Evolutionary conservation across 2,797 vertebrate species (phyloP).

Genomic region (Syncerus caffer): DNA sequence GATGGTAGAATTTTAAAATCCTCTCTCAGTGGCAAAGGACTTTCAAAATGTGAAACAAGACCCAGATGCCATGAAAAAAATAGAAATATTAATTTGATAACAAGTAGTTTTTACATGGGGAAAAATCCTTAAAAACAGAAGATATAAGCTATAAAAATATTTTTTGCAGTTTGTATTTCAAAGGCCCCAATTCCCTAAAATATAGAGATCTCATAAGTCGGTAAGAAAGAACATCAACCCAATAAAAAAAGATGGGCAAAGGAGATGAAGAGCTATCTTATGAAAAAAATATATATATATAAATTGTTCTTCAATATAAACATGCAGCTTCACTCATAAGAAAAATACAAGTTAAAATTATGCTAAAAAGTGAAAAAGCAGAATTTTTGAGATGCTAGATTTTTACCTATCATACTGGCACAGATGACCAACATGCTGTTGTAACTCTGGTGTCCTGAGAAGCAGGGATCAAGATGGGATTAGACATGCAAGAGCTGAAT

Average conservation of each 20-base stretch:
- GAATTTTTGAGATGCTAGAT: not conserved
- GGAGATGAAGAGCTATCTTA: not conserved
- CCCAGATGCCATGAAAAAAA: not conserved
- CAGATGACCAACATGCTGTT: not conserved
- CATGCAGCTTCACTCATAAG: not conserved
- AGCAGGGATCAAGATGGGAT: not conserved
- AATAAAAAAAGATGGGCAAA: not conserved
- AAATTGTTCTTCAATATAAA: not conserved
- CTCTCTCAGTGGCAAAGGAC: not conserved
- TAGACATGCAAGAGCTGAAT: not conserved
- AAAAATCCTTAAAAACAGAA: not conserved
- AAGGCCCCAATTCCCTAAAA: not conserved
- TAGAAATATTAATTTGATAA: not conserved
- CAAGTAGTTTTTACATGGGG: not conserved
- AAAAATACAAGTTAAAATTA: not conserved
- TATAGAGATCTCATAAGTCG: not conserved
- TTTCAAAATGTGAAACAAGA: constrained; percentile 22
- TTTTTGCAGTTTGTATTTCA: not conserved
- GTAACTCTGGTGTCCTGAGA: not conserved
- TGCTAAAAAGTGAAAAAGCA: not conserved
- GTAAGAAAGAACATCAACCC: not conserved
- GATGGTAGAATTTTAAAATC: not conserved
- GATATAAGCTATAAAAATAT: not conserved
- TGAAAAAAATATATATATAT: not conserved
- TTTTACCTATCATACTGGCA: not conserved